Percentiles rank a stretch among this genome's conserved stretches.
These are phyloP conservation scores for Nemoura dubitans DNA, from an alignment of 2,888 invertebrate genomes.

Conservation along the genomic window DNA sequence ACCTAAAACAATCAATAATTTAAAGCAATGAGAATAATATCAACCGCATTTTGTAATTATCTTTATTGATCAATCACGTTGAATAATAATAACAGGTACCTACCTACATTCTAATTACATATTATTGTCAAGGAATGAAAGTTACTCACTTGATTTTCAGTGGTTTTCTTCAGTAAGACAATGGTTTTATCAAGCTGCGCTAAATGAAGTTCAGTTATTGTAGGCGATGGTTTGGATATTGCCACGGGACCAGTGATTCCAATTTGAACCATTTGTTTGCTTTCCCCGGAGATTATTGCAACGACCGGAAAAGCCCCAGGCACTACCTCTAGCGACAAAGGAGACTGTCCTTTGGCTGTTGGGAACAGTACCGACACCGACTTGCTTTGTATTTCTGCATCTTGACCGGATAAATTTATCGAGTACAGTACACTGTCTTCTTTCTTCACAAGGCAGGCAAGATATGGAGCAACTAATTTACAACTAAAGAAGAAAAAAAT, in stretches of 20 bases:
- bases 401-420: constrained; percentile 65
- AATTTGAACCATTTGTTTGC: constrained; percentile 10
- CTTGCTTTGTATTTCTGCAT: constrained; percentile 55
- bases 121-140: too few relatives aligned
- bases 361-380: constrained; percentile 53
- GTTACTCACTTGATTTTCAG: background rate
- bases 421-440: constrained; percentile 67
- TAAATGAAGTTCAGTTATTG: background rate
- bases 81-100: too few relatives aligned
- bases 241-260: constrained; percentile 17
- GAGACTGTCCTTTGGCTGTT: constrained; percentile 55
- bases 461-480: constrained; percentile 69
- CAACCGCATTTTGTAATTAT: too few relatives aligned
- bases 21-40: too few relatives aligned
- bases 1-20: too few relatives aligned
- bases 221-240: background rate
- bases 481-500: constrained; percentile 65
- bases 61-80: too few relatives aligned
- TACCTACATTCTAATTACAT: too few relatives aligned
- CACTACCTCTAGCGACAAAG: constrained; percentile 56
- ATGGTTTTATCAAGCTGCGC: background rate
- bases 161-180: background rate
- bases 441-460: constrained; percentile 70
- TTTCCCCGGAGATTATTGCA: constrained; percentile 53
- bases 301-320: constrained; percentile 56